These are phyloP conservation scores for Drosophila emarginata DNA, from an alignment of 2,888 invertebrate species.

Conservation along the genomic window DNA sequence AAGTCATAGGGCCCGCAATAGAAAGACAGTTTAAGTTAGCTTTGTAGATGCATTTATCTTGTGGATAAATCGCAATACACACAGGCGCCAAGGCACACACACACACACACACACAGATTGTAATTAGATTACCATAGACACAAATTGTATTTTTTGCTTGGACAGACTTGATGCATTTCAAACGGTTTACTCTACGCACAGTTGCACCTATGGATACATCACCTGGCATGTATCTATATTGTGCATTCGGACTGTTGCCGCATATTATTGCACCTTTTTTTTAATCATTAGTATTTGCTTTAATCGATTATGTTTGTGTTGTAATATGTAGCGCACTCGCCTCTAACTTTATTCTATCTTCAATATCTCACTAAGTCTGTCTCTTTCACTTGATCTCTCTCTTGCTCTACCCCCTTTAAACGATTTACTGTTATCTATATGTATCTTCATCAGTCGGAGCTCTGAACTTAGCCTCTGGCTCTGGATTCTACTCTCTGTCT, in stretches of 20 bases:
- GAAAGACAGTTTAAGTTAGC: conserved; percentile 40
- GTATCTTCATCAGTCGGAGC: conserved; percentile 23
- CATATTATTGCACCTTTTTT: conserved; percentile 30
- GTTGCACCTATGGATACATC: conserved; percentile 69
- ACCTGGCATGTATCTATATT: conserved; percentile 64
- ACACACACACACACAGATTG: conserved; percentile 45
- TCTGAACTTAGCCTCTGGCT: conserved; percentile 36
- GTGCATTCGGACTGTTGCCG: conserved; percentile 54
- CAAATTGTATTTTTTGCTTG: conserved; percentile 28
- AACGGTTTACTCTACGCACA: conserved; percentile 63
- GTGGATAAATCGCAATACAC: conserved; percentile 65
- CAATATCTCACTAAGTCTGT: too few relatives aligned
- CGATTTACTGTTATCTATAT: conserved; percentile 34
- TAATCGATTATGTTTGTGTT: conserved; percentile 65
- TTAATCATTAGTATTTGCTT: conserved; percentile 68
- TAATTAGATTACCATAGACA: conserved; percentile 64
- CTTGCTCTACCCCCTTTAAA: conserved; percentile 18
- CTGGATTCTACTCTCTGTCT: conserved; percentile 1
- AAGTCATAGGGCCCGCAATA: conserved; percentile 56
- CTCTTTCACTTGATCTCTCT: conserved; percentile 9
- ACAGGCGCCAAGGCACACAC: conserved; percentile 31
- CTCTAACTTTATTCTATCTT: conserved; percentile 22
- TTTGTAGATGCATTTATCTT: conserved; percentile 73
- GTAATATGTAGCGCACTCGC: conserved; percentile 44
- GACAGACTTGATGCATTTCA: conserved; percentile 48